Evolutionary conservation across 1,140 invertebrate genomes (phyloP).

Genomic region (Callitettix versicolor): DNA sequence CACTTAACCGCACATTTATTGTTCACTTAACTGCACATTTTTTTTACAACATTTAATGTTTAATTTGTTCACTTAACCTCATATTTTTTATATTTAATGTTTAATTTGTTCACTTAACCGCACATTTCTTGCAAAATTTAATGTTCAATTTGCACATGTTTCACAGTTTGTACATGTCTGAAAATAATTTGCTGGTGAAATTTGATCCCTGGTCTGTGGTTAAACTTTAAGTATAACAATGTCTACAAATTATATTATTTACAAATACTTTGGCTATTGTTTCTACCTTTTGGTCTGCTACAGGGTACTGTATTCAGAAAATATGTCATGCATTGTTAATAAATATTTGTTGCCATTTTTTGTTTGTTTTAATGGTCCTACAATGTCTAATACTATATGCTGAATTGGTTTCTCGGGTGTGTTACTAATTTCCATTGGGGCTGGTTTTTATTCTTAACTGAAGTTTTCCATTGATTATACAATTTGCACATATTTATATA

Average conservation of each 20-base stretch:
- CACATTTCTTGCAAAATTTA: constrained; percentile 28
- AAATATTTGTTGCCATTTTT: constrained; percentile 29
- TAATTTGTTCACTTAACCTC: constrained; percentile 28
- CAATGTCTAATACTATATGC: constrained; percentile 30
- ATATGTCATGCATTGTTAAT: constrained; percentile 32
- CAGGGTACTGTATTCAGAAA: constrained; percentile 34
- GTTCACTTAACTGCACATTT: constrained; percentile 1
- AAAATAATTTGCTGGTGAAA: constrained; percentile 28
- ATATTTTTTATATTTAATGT: constrained; percentile 29
- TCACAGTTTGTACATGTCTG: constrained; percentile 18
- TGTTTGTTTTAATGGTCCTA: constrained; percentile 27
- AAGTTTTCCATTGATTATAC: constrained; percentile 19
- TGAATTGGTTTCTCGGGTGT: constrained; percentile 22
- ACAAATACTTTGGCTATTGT: constrained; percentile 31
- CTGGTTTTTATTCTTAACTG: constrained; percentile 10
- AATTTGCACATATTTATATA: constrained; percentile 17
- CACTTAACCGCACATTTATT: not conserved
- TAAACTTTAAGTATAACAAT: constrained; percentile 30
- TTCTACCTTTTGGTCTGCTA: constrained; percentile 31
- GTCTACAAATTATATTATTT: constrained; percentile 27
- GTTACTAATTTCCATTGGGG: not conserved
- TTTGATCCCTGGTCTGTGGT: constrained; percentile 32
- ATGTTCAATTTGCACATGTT: constrained; percentile 27
- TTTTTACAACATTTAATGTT: constrained; percentile 26
- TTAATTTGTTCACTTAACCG: constrained; percentile 29